These are phyloP conservation scores for Laspeyria flexula DNA, from an alignment of 2,888 invertebrate genomes.

Conservation along the genomic window DNA sequence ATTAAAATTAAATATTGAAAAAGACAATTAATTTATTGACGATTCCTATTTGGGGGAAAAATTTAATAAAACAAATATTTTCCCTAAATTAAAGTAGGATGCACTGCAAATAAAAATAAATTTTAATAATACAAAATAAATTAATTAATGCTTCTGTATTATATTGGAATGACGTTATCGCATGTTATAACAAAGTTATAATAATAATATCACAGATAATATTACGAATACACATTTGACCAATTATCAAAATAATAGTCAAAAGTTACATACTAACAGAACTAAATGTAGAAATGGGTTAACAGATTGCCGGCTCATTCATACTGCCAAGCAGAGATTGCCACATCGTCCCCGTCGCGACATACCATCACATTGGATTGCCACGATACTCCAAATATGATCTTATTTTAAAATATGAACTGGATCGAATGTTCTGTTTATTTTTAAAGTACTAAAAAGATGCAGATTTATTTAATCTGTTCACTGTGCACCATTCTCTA, in stretches of 20 bases:
- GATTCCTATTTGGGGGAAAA: slow-evolving; percentile 17
- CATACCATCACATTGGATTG: slow-evolving; percentile 9
- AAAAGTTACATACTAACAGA: slow-evolving; percentile 29
- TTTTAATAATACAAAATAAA: no score
- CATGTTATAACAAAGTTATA: slow-evolving; percentile 37
- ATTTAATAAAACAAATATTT: background rate
- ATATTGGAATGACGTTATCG: slow-evolving; percentile 57
- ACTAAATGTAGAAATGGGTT: slow-evolving; percentile 41
- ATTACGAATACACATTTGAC: slow-evolving; percentile 11
- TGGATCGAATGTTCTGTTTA: no score
- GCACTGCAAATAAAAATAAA: slow-evolving; percentile 31
- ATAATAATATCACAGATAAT: slow-evolving; percentile 16
- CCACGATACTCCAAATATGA: slow-evolving; percentile 2
- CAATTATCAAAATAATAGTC: slow-evolving; percentile 2
- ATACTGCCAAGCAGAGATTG: slow-evolving; percentile 35
- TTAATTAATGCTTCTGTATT: slow-evolving; percentile 23
- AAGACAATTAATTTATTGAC: slow-evolving; percentile 17
- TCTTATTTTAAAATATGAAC: slow-evolving; percentile 6
- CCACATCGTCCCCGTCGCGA: slow-evolving; percentile 13
- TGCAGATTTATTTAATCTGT: no score
- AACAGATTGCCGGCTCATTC: slow-evolving; percentile 23
- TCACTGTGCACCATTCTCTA: no score
- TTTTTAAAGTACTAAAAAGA: no score
- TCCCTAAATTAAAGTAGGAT: slow-evolving; percentile 26
- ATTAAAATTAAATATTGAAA: slow-evolving; percentile 24